Evolutionary conservation across 2,797 vertebrate species (phyloP), one percentile per base, ranked within the genome.

Genomic region (Aratinga solstitialis): DNA sequence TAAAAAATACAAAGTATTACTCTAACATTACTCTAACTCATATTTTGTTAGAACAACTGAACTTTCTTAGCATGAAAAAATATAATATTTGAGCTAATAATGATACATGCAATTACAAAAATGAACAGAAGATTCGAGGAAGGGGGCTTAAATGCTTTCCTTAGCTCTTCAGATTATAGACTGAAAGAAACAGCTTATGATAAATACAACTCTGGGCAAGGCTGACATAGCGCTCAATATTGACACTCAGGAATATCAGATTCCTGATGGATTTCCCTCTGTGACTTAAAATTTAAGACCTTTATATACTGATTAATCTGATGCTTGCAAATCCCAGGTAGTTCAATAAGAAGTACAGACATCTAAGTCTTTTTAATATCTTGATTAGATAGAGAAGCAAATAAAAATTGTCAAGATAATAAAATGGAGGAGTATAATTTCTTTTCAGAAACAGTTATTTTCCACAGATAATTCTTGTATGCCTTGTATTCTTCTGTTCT

Each of bases 161-260:
- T 5, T 30, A 32, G 6, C 4, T 78, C 34, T 93, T 58, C 34
- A 73, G 8, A 1, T 84, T 50, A 15, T 16, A 78, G 34, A 38
- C 13, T 53, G 51, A 59, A 69, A 38, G 15, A 73, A 83, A 51
- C 5, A 65, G 7, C 4, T 66, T 79, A 34, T 54, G 8, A 47
- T 51, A 74, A n/a, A 32, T 21, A 11, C 3, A 47, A 10, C 17
- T 50, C 9, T 86, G 13, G 5, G 3, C 0, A 2, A 68, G 13
- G 11, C 1, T 87, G 27, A 65, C 13, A 56, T 3, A 32, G 7
- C 0, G 5, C 63, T 9, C 51, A 72, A 38, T 23, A 7, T 29
- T 90, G 76, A n/a, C 24, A 53, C 3, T 43, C 5, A 67, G 54
- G 24, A 54, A 71, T 59, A 86, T 66, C 53, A 66, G 9, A 6